Base-by-base conservation (phyloP, 2,113 vertebrate species). In the Myocastor coypus region DNA sequence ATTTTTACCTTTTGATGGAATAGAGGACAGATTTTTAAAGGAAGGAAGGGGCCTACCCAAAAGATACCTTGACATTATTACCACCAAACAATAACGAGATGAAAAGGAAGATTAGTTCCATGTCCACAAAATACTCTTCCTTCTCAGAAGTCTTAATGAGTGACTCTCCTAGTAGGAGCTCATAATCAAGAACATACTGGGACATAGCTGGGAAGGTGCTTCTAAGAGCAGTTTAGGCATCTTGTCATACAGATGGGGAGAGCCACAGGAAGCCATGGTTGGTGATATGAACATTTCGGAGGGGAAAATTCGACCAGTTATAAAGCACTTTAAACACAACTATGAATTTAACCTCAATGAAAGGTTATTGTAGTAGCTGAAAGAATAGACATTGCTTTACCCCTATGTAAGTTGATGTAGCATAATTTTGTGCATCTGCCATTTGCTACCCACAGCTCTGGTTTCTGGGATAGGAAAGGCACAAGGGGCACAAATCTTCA, bases 41-140 rank as follows among this genome's bases (percentile, higher is more conserved):
- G 50, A 83, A n/a, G 12, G 71, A 17, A 55, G 6, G 10, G 16
- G 55, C 17, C 37, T 61, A 81, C 9, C 34, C 91, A 42, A 63
- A 16, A 57, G 28, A 3, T 59, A 59, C 26, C 28, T 64, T 91
- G 50, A 68, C 3, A 6, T 91, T 64, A 86, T 91, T 87, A 71
- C 13, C 13, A 63, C 28, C 22, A 92, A 46, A 30, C 80, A 26
- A 34, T 24, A 87, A 92, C 24, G 24, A 75, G 42, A 80, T 85
- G 26, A 85, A 95, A 82, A 52, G 14, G 34, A 87, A 96, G 50
- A 87, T 40, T 34, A 92, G 28, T 26, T 94, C 57, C 28, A 63
- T 64, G 85, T 85, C 83, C 8, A 85, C 66, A 66, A 91, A 92
- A 71, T 92, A 26, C 9, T 91, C 52, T 84, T 95, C 32, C 81